Evolutionary conservation across 1,140 invertebrate genomes (phyloP).

Genomic region (Manduca sexta): DNA sequence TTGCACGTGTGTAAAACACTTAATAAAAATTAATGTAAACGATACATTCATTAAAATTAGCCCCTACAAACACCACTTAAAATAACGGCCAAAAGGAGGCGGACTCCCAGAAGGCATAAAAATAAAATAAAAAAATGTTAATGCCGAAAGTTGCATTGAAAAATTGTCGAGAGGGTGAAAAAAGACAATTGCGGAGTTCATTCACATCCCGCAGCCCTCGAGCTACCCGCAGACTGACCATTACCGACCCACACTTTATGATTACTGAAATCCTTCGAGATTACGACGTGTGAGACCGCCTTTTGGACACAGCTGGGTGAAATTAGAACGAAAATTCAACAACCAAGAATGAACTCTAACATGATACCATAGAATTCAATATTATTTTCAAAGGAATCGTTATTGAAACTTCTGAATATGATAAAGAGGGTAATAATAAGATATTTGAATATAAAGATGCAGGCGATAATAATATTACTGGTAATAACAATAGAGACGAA

Average conservation of each 20-base stretch:
- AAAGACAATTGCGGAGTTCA: conserved; percentile 24
- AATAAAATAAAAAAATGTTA: no score
- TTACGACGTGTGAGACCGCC: conserved; percentile 58
- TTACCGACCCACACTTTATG: conserved; percentile 51
- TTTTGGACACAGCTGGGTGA: conserved; percentile 21
- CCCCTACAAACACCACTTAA: conserved; percentile 13
- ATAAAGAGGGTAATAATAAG: conserved; percentile 29
- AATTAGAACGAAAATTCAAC: conserved; percentile 10
- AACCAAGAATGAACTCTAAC: conserved; percentile 7
- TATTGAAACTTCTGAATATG: conserved; percentile 16
- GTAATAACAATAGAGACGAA: conserved; percentile 18
- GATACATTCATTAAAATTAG: no score
- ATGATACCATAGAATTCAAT: conserved; percentile 11
- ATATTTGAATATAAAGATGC: conserved; percentile 22
- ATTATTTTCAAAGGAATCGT: conserved; percentile 9
- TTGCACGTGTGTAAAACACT: no score
- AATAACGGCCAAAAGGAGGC: conserved; percentile 17
- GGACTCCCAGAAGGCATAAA: no score
- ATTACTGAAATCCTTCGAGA: conserved; percentile 38
- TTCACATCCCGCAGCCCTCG: conserved; percentile 36
- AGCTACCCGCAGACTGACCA: conserved; percentile 44
- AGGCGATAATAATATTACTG: conserved; percentile 17
- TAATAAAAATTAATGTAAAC: no score
- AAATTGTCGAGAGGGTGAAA: conserved; percentile 1
- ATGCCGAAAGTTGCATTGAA: conserved; percentile 10